A percentile compares a stretch with the other conserved stretches of the same genome.
phyloP scores from a whole-genome alignment of 2,797 vertebrate genomes.

The Notolepis coatsorum region DNA sequence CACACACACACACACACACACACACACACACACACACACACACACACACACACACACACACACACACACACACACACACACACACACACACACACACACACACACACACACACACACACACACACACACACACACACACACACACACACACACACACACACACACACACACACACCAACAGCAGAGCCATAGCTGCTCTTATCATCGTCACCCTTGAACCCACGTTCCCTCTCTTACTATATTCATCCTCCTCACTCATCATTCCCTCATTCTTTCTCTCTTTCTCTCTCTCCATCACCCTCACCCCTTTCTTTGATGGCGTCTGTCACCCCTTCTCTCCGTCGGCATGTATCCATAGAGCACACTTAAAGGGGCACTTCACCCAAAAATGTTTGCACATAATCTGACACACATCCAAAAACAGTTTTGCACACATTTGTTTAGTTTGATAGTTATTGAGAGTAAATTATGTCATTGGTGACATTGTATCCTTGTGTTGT shows the following conservation, averaged over 20 bases:
- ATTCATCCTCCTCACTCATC: not conserved
- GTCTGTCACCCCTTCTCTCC: not conserved
- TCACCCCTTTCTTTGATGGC: not conserved
- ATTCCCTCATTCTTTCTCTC: not conserved
- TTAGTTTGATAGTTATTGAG: too few species aligned
- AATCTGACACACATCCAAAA: not conserved
- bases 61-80: not conserved
- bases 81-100: not conserved
- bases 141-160: not conserved
- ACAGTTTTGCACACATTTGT: too few species aligned
- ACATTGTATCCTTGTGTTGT: too few species aligned
- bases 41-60: not conserved
- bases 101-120: conserved; percentile 8
- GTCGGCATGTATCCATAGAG: not conserved
- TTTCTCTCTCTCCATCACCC: not conserved
- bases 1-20: not conserved
- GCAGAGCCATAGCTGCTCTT: not conserved
- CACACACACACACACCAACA: too few species aligned
- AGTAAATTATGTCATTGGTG: too few species aligned
- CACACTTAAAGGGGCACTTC: not conserved
- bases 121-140: not conserved
- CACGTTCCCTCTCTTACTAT: not conserved
- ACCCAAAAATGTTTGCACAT: too few species aligned
- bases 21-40: not conserved
- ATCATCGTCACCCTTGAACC: not conserved